These are phyloP conservation scores for Chaetodon trifasciatus DNA, from an alignment of 2,797 vertebrate species.

Conservation along the genomic window DNA sequence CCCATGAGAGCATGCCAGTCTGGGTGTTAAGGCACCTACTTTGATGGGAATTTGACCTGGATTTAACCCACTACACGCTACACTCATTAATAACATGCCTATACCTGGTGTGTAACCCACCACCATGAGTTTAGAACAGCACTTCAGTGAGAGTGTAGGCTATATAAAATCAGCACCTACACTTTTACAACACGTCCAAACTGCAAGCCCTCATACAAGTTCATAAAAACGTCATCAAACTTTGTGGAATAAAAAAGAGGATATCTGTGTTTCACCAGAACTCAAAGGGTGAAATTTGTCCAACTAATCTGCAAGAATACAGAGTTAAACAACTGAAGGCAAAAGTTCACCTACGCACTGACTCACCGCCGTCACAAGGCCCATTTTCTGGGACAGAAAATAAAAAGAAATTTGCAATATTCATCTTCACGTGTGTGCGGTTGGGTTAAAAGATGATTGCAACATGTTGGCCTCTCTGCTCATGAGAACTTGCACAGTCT, in stretches of 20 bases:
- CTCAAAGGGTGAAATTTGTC: background rate
- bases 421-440: constrained; percentile 77
- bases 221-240: background rate
- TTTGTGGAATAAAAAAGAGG: background rate
- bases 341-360: constrained; percentile 8
- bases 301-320: background rate
- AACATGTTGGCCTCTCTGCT: constrained; percentile 63
- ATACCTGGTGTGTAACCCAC: background rate
- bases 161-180: background rate
- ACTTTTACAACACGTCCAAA: background rate
- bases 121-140: background rate
- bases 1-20: constrained; percentile 17
- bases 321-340: background rate
- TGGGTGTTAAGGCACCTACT: constrained; percentile 27
- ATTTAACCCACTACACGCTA: constrained; percentile 3
- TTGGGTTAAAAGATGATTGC: constrained; percentile 78
- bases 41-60: constrained; percentile 4
- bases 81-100: background rate
- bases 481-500: constrained; percentile 73
- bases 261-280: background rate
- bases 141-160: background rate
- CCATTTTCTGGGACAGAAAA: constrained; percentile 35
- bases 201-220: background rate
- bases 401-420: constrained; percentile 59
- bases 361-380: constrained; percentile 3